Base-by-base conservation (phyloP, 2,888 invertebrate species). In the Ophion costatus region DNA sequence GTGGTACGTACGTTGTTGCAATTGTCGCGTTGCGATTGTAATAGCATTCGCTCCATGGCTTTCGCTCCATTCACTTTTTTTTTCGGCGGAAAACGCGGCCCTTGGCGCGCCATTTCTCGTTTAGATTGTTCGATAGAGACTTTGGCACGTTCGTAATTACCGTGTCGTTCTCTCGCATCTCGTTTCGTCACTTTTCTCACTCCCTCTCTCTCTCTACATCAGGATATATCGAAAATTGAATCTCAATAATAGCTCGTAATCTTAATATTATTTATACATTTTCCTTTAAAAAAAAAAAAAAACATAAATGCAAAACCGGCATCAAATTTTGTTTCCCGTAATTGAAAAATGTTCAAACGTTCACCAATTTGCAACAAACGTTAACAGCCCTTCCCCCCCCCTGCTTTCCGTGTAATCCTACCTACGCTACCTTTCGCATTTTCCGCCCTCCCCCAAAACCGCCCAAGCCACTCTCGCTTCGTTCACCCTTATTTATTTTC, bases 141-240 rank as follows among this genome's bases (percentile, higher is more conserved):
- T 85, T 85, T 9, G 82, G 82, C 84, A 85, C 84, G 84, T 85
- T 80, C 84, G 82, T 82, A 87, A 88, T 88, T 89, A 86, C 80
- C 79, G 82, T 85, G 86, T 42, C 80, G 77, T 81, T 75, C 56
- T 14, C 64, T 24, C 38, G 22, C 71, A 70, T 78, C 83, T 83
- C 78, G 77, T 67, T 84, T 67, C 38, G 64, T 84, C 79, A 71
- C 51, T 79, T 33, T 69, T 24, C 7, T 4, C 20, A 2, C 3
- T 20, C 57, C 20, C 67, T 88, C 90, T 69, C 86, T 69, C 86
- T 87, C 89, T 83, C 90, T 88, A 86, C 83, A 88, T 83, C 87
- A 78, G 86, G 88, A 89, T 90, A 81, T 92, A 92, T 92, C 92
- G 92, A 88, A 92, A 92, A 92, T 92, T 92, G 91, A 92, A 92